Base-by-base conservation (phyloP, 1,140 invertebrate genomes). In the Oryctes rhinoceros region DNA sequence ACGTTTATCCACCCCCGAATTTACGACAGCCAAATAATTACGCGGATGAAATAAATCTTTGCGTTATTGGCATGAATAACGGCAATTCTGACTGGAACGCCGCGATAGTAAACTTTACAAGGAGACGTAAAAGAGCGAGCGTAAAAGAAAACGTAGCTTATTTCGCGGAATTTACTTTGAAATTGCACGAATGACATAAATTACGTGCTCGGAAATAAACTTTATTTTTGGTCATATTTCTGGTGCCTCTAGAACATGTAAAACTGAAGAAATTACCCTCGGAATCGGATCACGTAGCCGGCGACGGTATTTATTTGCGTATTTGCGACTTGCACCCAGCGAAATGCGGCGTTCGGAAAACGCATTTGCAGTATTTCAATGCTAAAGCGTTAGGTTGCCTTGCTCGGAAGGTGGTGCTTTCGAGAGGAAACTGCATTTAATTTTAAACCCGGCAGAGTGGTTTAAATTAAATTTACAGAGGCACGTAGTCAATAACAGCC, bases 181-280 rank as follows among this genome's bases (percentile, higher is more conserved):
- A 53, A 53, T 53, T 53, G 49, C 49, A 53, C 49, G 49, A 53
- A 53, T 53, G 13, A 53, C 49, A 53, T 53, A 53, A 53, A 53
- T 53, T 53, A 53, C 49, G n/a, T 15, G n/a, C n/a, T 53, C 49
- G 49, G n/a, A 53, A 53, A 53, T 53, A 53, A 53, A 53, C n/a
- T 53, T 53, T 53, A 53, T 53, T 53, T n/a, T n/a, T n/a, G 11
- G 49, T n/a, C 49, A 53, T 53, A 53, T 53, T 53, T 53, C n/a
- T n/a, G 9, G 49, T 53, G n/a, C n/a, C 13, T 13, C 49, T 53
- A 13, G n/a, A 53, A n/a, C 49, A 44, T 44, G 39, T 44, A 44
- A 44, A 44, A 44, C 39, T 44, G 1, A 44, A 44, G 39, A 44
- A 44, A 44, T 44, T 44, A 4, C 39, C 39, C 9, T 10, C 39